Percentiles rank a stretch among this genome's conserved stretches.
Conservation (phyloP, 2,797 vertebrate genomes). For the Pipistrellus nathusii region DNA sequence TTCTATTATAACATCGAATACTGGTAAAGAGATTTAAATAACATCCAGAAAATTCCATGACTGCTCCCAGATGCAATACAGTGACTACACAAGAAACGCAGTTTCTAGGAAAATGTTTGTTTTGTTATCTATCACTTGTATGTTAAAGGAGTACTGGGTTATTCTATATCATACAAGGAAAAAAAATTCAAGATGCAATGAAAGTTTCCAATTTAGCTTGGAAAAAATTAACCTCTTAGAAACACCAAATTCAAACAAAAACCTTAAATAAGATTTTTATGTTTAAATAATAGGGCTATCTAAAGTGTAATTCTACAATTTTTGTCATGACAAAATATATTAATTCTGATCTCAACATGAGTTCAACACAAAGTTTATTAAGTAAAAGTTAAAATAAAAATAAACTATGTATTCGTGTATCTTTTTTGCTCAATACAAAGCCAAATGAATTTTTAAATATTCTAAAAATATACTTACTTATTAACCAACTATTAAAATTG, state of each 20-base stretch:
- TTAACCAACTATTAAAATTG: constrained; percentile 1
- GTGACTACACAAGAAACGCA: constrained; percentile 25
- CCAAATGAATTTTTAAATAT: constrained; percentile 25
- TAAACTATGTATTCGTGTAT: background rate
- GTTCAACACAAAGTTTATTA: constrained; percentile 12
- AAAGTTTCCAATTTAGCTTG: constrained; percentile 24
- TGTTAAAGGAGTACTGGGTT: constrained; percentile 9
- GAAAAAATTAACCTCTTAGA: constrained; percentile 9
- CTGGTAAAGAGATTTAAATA: constrained; percentile 67
- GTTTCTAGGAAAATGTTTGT: background rate
- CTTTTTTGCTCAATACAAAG: background rate
- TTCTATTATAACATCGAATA: constrained; percentile 60
- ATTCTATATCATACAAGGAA: background rate
- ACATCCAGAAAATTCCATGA: constrained; percentile 61
- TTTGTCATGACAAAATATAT: background rate
- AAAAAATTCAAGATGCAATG: background rate
- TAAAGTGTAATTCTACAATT: background rate
- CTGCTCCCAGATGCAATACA: constrained; percentile 64
- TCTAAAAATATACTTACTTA: background rate
- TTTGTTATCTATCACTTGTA: background rate
- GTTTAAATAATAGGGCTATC: background rate
- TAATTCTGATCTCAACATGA: background rate
- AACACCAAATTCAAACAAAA: background rate
- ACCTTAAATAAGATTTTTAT: background rate
- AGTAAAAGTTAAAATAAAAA: constrained; percentile 4